These are phyloP conservation scores for Tachysurus fulvidraco DNA, from an alignment of 2,113 vertebrate genomes.

Conservation along the genomic window DNA sequence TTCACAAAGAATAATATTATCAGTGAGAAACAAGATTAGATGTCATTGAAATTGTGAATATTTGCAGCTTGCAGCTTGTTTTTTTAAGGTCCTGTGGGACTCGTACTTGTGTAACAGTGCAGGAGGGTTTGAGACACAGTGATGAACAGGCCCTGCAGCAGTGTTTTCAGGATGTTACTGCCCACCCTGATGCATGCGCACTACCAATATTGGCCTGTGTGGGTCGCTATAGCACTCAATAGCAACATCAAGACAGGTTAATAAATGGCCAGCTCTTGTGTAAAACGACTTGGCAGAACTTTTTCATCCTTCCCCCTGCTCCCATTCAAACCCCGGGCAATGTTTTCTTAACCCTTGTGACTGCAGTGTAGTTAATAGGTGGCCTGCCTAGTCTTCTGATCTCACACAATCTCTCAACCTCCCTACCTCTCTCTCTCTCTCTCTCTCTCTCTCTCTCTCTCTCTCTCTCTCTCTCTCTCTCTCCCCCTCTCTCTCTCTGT, in stretches of 20 bases:
- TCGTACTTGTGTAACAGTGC: neutral
- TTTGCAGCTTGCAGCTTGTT: slow-evolving; percentile 1
- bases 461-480: neutral
- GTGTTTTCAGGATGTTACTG: slow-evolving; percentile 22
- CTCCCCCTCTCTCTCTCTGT: neutral
- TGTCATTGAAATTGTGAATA: slow-evolving; percentile 10
- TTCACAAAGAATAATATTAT: neutral
- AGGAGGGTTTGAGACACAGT: neutral
- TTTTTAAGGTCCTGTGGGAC: neutral
- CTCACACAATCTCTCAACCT: slow-evolving; percentile 23
- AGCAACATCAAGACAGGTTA: slow-evolving; percentile 73
- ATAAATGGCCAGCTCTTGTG: slow-evolving; percentile 82
- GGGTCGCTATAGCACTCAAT: slow-evolving; percentile 72
- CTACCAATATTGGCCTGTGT: slow-evolving; percentile 61
- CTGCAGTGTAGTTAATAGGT: slow-evolving; percentile 72
- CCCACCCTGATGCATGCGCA: slow-evolving; percentile 50
- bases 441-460: neutral
- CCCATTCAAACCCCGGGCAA: slow-evolving; percentile 64
- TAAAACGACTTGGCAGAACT: slow-evolving; percentile 78
- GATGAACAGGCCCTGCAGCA: slow-evolving; percentile 31
- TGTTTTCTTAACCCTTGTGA: slow-evolving; percentile 73
- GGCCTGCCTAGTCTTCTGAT: slow-evolving; percentile 60
- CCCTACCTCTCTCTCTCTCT: slow-evolving; percentile 3
- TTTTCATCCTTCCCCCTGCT: slow-evolving; percentile 51
- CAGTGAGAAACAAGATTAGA: neutral